These are phyloP conservation scores for Echeneis naucrates DNA, from an alignment of 2,797 vertebrate genomes.

Conservation along the genomic window DNA sequence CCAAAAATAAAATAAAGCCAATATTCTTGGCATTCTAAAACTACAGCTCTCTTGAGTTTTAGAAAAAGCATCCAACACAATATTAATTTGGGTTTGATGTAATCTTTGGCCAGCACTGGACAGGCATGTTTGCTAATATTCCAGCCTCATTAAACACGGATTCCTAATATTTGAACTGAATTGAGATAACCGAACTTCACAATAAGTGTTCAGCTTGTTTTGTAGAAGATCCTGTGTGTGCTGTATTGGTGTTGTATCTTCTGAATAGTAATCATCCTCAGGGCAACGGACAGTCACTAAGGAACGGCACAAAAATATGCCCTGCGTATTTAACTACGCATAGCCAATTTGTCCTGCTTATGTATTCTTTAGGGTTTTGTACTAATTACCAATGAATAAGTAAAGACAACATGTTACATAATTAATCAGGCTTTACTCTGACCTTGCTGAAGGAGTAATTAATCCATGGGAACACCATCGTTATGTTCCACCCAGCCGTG, in stretches of 20 bases:
- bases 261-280: neutral
- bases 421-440: constrained; percentile 29
- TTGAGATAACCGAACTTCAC: neutral
- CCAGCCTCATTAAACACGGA: neutral
- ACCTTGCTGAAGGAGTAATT: constrained; percentile 25
- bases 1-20: neutral
- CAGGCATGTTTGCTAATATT: neutral
- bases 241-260: neutral
- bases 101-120: neutral
- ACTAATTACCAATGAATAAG: constrained; percentile 35
- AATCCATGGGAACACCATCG: neutral
- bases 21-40: neutral
- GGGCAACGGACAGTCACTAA: neutral
- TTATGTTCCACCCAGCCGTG: neutral
- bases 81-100: neutral
- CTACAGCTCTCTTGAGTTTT: neutral
- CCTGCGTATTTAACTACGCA: no score
- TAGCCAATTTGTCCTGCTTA: constrained; percentile 20
- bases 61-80: neutral
- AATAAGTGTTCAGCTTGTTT: neutral
- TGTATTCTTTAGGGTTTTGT: constrained; percentile 24
- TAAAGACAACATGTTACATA: constrained; percentile 33
- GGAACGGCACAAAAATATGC: neutral
- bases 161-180: neutral
- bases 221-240: neutral